Base-by-base conservation (phyloP, 2,113 vertebrate genomes). In the Danionella cerebrum region DNA sequence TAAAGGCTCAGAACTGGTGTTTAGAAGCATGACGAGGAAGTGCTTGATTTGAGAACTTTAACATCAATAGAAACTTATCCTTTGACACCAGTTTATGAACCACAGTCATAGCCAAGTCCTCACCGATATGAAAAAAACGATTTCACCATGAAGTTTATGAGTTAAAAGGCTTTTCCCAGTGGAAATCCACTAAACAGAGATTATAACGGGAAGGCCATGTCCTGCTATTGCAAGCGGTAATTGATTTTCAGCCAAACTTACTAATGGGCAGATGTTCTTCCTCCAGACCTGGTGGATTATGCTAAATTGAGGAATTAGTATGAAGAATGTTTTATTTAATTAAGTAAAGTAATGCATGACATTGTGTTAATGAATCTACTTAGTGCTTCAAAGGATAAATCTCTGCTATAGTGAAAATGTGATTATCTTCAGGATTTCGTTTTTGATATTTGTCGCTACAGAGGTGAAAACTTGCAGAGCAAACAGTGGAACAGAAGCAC, bases 221-320 rank as follows among this genome's bases (percentile, higher is more conserved):
- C 6, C 41, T 36, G 47, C 57, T 24, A 18, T 52, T 42, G 38
- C 14, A 31, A 31, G 25, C 36, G n/a, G 9, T 51, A 62, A 52
- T 52, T 63, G 67, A 60, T 70, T 63, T 62, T 25, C 18, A 63
- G 57, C 45, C 57, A 70, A 53, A 62, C 9, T 19, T 33, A n/a
- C 57, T 44, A 53, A 70, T 52, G 25, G 27, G 22, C 55, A 70
- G 67, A 52, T 62, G 57, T 70, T 44, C 47, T 3, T 51, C 27
- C 36, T 14, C 47, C 57, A 33, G 45, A 35, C 21, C 35, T 33
- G 16, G 53, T 69, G 44, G 25, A 60, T 62, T 63, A 52, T 22
- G 31, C 25, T 70, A 52, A 62, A 62, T 50, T 21, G 33, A 58
- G n/a, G 21, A 45, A 53, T 53, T 50, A 38, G 38, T 35, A 41